Evolutionary conservation across 2,888 invertebrate species (phyloP).

Genomic region (Camptogramma bilineatum): DNA sequence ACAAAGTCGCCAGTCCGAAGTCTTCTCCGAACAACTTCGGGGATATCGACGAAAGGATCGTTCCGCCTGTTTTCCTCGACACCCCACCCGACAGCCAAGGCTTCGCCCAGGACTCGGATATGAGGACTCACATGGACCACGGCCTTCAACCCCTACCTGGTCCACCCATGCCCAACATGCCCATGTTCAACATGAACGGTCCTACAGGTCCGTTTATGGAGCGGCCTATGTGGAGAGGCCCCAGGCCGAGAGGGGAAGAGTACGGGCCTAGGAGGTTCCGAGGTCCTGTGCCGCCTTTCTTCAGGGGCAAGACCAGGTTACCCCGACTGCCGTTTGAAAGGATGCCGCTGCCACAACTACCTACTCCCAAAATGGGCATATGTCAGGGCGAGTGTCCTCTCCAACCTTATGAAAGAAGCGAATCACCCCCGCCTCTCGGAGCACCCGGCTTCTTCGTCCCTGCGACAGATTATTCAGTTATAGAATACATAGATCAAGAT

Average conservation of each 20-base stretch:
- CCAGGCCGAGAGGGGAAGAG: constrained; percentile 67
- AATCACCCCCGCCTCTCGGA: constrained; percentile 73
- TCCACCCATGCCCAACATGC: constrained; percentile 59
- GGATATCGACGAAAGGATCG: constrained; percentile 82
- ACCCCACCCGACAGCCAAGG: constrained; percentile 65
- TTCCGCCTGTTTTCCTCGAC: constrained; percentile 66
- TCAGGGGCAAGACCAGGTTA: constrained; percentile 64
- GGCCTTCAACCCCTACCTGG: constrained; percentile 64
- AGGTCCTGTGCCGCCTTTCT: constrained; percentile 65
- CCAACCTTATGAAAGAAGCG: constrained; percentile 64
- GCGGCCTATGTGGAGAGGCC: constrained; percentile 67
- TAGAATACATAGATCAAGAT: constrained; percentile 84
- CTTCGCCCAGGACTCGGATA: constrained; percentile 69
- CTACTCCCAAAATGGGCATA: constrained; percentile 70
- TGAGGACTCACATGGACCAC: constrained; percentile 56
- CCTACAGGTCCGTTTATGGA: constrained; percentile 17
- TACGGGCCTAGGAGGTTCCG: constrained; percentile 68
- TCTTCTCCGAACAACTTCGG: constrained; percentile 76
- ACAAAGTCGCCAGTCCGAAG: constrained; percentile 79
- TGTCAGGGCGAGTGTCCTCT: constrained; percentile 72
- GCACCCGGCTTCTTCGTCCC: constrained; percentile 69
- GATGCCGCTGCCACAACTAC: constrained; percentile 60
- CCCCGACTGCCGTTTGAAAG: constrained; percentile 62
- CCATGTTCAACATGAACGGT: constrained; percentile 26
- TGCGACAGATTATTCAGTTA: constrained; percentile 67